These are phyloP conservation scores for Loris lydekkerianus DNA, from an alignment of 2,797 vertebrate species.

Conservation along the genomic window DNA sequence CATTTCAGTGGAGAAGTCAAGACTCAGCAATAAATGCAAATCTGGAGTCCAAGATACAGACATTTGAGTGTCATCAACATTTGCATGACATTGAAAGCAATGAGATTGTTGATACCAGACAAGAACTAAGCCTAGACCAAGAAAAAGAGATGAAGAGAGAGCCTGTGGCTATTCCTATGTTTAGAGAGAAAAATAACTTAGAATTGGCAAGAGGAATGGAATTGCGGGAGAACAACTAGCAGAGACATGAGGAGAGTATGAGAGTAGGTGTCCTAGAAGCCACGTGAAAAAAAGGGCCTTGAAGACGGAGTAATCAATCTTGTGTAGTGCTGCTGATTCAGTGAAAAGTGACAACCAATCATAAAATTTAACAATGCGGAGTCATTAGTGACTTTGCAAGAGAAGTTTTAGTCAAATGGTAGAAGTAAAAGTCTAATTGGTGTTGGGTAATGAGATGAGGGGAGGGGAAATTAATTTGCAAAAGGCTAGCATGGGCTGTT, in stretches of 20 bases:
- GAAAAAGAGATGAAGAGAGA: background rate
- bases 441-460: background rate
- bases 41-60: background rate
- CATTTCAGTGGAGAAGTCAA: background rate
- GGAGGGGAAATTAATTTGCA: background rate
- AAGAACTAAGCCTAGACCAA: background rate
- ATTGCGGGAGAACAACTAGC: background rate
- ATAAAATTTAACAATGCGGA: background rate
- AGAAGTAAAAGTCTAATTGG: background rate
- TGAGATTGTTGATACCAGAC: background rate
- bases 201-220: background rate
- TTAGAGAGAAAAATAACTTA: background rate
- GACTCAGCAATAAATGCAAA: background rate
- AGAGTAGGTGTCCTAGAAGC: background rate
- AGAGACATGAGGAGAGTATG: background rate
- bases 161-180: background rate
- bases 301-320: background rate
- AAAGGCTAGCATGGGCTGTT: background rate
- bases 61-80: background rate
- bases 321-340: background rate
- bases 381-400: background rate
- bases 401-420: background rate
- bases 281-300: background rate
- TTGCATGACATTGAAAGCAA: background rate
- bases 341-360: background rate